phyloP scores from a whole-genome alignment of 2,888 invertebrate species.

The Heteromyza rotundicornis region DNA sequence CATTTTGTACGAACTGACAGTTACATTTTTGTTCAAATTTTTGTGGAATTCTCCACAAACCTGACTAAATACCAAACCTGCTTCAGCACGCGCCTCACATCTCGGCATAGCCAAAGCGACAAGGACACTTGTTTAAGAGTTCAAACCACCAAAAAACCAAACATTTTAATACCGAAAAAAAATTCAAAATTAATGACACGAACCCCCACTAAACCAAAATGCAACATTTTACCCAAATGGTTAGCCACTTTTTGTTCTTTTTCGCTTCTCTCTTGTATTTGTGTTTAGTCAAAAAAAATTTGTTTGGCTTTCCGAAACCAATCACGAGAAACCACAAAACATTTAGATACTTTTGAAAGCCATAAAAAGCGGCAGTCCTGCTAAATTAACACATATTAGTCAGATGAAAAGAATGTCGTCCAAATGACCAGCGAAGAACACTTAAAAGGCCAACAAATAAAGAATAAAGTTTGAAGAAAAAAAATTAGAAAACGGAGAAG shows the following conservation, averaged over 20 bases:
- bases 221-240: background rate
- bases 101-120: conserved; percentile 1
- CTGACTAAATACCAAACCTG: too few relatives aligned
- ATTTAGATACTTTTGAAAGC: background rate
- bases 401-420: conserved; percentile 46
- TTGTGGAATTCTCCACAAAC: too few relatives aligned
- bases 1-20: too few relatives aligned
- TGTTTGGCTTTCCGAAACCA: background rate
- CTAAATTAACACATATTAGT: conserved; percentile 37
- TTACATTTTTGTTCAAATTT: too few relatives aligned
- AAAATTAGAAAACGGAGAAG: conserved; percentile 39
- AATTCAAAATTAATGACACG: background rate
- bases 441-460: background rate
- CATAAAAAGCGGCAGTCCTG: conserved; percentile 9
- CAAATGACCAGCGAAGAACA: background rate
- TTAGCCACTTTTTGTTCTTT: background rate
- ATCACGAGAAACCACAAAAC: background rate
- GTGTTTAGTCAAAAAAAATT: background rate
- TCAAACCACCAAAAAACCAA: background rate
- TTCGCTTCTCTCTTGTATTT: background rate
- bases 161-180: background rate
- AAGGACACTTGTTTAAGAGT: conserved; percentile 18
- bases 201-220: background rate
- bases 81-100: conserved; percentile 47
- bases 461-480: background rate